Base-by-base conservation (phyloP, 2,888 invertebrate species). In the Nomada fucata region DNA sequence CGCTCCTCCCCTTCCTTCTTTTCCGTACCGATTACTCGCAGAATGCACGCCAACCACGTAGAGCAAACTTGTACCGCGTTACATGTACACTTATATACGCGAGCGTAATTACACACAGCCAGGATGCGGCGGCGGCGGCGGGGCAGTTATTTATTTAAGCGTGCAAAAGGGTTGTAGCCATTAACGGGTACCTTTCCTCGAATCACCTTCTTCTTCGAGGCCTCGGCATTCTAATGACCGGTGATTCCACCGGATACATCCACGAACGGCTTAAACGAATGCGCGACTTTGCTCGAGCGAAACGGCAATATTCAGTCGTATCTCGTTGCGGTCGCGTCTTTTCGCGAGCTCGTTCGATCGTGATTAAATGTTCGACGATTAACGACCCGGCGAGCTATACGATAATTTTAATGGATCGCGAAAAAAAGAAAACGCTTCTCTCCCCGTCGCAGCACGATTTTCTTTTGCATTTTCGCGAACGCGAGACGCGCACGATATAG, bases 121-220 rank as follows among this genome's bases (percentile, higher is more conserved):
- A 61, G 64, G 84, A 80, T 77, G 61, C 68, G 68, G 55, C 72
- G n/a, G n/a, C 55, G 44, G 23, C 68, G 68, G 53, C 72, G n/a
- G n/a, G 26, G 44, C 78, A 73, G 84, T 87, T 87, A 87, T 87
- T 87, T 87, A 87, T 87, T 87, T 87, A 87, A 87, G 72, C 86
- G 86, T 86, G 84, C 86, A 87, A 89, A 88, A 89, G 88, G 79
- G 74, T 84, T 82, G 85, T 79, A 70, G 79, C 82, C 82, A 87
- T 89, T 89, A 89, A 83, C 89, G 83, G 79, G 72, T 76, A 71
- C 83, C 78, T 87, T 82, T 78, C 76, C 77, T 67, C 67, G 80
- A 83, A 80, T 82, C 79, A 76, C 60, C 83, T 76, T 81, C 60
- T 79, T 74, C 81, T 65, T 42, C 76, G 70, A 42, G 68, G 67